phyloP scores from a whole-genome alignment of 2,797 vertebrate genomes.

The Holocentrus rufus region DNA sequence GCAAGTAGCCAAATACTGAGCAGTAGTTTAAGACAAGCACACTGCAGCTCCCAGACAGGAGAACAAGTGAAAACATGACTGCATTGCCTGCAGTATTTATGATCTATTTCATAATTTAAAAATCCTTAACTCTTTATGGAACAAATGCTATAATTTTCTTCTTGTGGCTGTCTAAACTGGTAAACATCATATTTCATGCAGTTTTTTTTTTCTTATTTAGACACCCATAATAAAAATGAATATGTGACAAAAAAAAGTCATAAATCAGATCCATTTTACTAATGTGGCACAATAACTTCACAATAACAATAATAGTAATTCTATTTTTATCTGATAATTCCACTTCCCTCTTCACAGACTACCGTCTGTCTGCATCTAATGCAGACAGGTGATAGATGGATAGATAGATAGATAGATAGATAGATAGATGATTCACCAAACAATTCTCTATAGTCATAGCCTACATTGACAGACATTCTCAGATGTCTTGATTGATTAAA shows the following conservation, averaged over 20 bases:
- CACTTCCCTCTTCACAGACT: too few species aligned
- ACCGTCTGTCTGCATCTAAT: too few species aligned
- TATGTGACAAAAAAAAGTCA: too few species aligned
- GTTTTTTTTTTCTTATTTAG: neutral
- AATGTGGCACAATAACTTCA: too few species aligned
- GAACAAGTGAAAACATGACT: conserved; percentile 30
- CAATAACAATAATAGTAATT: too few species aligned
- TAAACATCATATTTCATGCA: neutral
- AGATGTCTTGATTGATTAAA: too few species aligned
- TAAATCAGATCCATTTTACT: too few species aligned
- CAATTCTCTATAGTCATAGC: too few species aligned
- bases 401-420: neutral
- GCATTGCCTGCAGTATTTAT: conserved; percentile 43
- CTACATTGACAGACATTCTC: too few species aligned
- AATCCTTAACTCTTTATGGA: neutral
- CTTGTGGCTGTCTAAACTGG: neutral
- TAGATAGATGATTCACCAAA: neutral
- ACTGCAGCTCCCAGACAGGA: conserved; percentile 1
- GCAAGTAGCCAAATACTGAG: conserved; percentile 32
- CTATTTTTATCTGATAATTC: too few species aligned
- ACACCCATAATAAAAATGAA: too few species aligned
- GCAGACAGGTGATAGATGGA: neutral
- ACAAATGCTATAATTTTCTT: neutral
- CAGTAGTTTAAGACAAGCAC: conserved; percentile 5
- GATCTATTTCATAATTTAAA: conserved; percentile 12